Evolutionary conservation across 2,797 vertebrate species (phyloP).

Genomic region (Hemibagrus guttatus): DNA sequence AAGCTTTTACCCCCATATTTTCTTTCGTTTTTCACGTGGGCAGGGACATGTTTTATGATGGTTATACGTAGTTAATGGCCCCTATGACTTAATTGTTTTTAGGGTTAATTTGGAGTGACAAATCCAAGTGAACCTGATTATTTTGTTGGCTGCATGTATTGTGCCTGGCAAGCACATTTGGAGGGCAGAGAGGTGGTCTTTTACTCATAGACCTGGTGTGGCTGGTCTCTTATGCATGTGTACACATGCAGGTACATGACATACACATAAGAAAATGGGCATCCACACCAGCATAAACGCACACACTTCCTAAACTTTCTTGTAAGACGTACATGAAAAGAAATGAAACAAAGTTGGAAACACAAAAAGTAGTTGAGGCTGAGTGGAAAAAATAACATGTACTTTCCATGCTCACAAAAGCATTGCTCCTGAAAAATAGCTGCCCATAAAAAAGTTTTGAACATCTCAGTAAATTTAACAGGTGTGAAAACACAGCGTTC

Average conservation of each 20-base stretch:
- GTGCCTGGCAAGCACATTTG: constrained; percentile 56
- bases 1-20: constrained; percentile 69
- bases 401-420: constrained; percentile 40
- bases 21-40: constrained; percentile 60
- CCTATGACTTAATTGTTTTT: constrained; percentile 80
- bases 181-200: constrained; percentile 52
- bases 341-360: constrained; percentile 10
- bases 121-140: constrained; percentile 74
- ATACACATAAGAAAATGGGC: constrained; percentile 37
- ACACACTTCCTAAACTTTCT: constrained; percentile 31
- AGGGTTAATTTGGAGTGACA: constrained; percentile 79
- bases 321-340: constrained; percentile 67
- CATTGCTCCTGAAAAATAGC: constrained; percentile 48
- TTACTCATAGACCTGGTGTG: constrained; percentile 66
- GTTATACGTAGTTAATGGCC: constrained; percentile 75
- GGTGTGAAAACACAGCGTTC: constrained; percentile 57
- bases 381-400: constrained; percentile 30
- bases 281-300: not conserved
- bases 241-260: constrained; percentile 37
- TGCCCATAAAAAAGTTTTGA: constrained; percentile 48
- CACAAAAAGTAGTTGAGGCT: not conserved
- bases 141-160: constrained; percentile 67
- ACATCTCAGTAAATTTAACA: constrained; percentile 57
- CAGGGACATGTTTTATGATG: constrained; percentile 76
- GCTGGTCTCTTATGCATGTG: constrained; percentile 53